Percentiles rank a stretch among this genome's conserved stretches.
Conservation (phyloP, 2,797 vertebrate species). For the Falco cherrug region DNA sequence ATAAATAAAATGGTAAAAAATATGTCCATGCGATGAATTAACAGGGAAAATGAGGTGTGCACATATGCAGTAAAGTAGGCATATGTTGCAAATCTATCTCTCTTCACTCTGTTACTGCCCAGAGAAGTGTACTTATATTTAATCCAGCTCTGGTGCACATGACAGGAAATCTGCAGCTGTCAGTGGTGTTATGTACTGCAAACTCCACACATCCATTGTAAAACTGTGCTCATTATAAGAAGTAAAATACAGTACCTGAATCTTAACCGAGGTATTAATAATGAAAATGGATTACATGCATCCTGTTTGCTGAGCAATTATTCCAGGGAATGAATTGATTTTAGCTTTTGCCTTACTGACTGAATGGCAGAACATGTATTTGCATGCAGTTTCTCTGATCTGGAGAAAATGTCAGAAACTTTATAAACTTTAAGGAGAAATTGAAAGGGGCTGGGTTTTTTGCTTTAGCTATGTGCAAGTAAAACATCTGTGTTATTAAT, state of each 20-base stretch:
- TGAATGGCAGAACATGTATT: constrained; percentile 54
- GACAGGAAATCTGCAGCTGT: constrained; percentile 33
- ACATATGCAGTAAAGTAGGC: not conserved
- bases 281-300: constrained; percentile 69
- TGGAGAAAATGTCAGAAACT: constrained; percentile 43
- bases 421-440: not conserved
- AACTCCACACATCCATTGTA: constrained; percentile 47
- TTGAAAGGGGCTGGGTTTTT: not conserved
- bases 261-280: constrained; percentile 70
- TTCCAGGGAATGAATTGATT: constrained; percentile 51
- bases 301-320: constrained; percentile 68
- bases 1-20: not conserved
- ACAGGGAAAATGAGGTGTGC: not conserved
- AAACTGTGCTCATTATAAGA: constrained; percentile 62
- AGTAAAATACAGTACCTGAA: constrained; percentile 52
- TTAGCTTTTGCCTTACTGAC: constrained; percentile 46
- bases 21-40: not conserved
- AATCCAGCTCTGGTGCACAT: constrained; percentile 29
- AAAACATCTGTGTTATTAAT: not conserved
- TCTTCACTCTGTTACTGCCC: not conserved
- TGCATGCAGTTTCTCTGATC: constrained; percentile 45
- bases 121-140: constrained; percentile 42
- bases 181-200: constrained; percentile 13
- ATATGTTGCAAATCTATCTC: not conserved
- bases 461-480: not conserved